phyloP scores from a whole-genome alignment of 2,113 vertebrate genomes.

The Sphaerodactylus townsendi region DNA sequence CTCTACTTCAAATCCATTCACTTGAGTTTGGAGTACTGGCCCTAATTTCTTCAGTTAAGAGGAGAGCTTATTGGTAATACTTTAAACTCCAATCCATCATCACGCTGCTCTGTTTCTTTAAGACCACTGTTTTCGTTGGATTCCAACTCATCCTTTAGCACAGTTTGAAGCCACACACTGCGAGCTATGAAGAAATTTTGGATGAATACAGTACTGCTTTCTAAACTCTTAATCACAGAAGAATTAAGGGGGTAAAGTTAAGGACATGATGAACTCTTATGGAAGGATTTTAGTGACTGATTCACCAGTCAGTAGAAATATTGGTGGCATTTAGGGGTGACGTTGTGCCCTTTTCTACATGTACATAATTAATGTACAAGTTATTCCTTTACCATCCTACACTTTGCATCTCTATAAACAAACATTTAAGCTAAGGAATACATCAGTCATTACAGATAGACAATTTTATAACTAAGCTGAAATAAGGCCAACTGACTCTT shows the following conservation, averaged over 20 bases:
- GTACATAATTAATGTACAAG: not conserved
- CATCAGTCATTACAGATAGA: constrained; percentile 57
- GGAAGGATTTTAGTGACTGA: constrained; percentile 38
- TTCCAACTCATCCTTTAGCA: constrained; percentile 39
- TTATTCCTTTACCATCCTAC: constrained; percentile 59
- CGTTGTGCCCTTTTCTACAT: constrained; percentile 36
- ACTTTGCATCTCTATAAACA: constrained; percentile 56
- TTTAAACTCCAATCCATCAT: constrained; percentile 43
- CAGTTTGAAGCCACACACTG: constrained; percentile 49
- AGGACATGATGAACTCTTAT: constrained; percentile 43
- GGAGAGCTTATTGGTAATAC: constrained; percentile 42
- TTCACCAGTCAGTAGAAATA: constrained; percentile 36
- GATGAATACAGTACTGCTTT: constrained; percentile 48
- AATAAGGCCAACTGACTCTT: constrained; percentile 13
- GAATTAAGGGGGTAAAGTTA: constrained; percentile 63
- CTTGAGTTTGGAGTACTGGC: constrained; percentile 61
- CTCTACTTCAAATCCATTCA: constrained; percentile 50
- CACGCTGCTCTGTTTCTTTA: constrained; percentile 22
- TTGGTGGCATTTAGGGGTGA: constrained; percentile 18
- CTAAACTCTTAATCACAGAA: constrained; percentile 30
- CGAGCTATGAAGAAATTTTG: constrained; percentile 44
- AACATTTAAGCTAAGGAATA: constrained; percentile 55
- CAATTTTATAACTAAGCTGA: constrained; percentile 42
- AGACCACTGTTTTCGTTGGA: constrained; percentile 26
- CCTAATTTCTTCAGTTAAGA: constrained; percentile 64